Evolutionary conservation across 1,140 invertebrate genomes (phyloP), one percentile per base, ranked within the genome.

Genomic region (Conus ventricosus): DNA sequence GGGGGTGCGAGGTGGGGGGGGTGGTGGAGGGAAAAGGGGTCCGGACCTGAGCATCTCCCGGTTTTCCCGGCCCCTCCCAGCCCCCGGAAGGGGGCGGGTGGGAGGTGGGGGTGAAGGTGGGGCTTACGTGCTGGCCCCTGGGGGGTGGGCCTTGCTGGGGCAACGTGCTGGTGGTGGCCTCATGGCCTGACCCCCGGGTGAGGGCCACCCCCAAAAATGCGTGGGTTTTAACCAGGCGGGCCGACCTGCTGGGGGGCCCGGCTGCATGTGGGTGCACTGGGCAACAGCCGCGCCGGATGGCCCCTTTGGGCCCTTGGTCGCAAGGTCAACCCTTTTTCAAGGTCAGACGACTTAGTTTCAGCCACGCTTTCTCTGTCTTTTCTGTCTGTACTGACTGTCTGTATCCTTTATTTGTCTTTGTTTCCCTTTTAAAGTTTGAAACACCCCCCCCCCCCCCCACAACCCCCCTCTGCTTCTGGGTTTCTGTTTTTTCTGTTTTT

Each of bases 151-250:
- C 25, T 80, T 93, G 4, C 87, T 92, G n/a, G n/a, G 92, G 92
- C 39, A 94, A 94, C 86, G 84, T 91, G 27, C 86, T 88, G 17
- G 88, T 15, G 15, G 90, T 94, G 15, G 15, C 92, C 17, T 93
- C 27, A 90, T 10, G n/a, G 71, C n/a, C 71, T 91, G 27, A 92
- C 11, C 67, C 13, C 76, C 89, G 91, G 71, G 90, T 89, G 67
- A 90, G 93, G 71, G 85, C 92, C 85, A 92, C 91, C 82, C 93
- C 92, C 8, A 96, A 99, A n/a, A n/a, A n/a, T n/a, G n/a, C 94
- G 98, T 97, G 93, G 60, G 98, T n/a, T n/a, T 98, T 94, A 98
- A 97, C 93, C 96, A 99, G 92, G 98, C 98, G 4, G 71, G 98
- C 98, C 0, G 99, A 99, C 94, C 96, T 99, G 54, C 95, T 99